Base-by-base conservation (phyloP, 2,113 vertebrate genomes). In the Penelope pileata region DNA sequence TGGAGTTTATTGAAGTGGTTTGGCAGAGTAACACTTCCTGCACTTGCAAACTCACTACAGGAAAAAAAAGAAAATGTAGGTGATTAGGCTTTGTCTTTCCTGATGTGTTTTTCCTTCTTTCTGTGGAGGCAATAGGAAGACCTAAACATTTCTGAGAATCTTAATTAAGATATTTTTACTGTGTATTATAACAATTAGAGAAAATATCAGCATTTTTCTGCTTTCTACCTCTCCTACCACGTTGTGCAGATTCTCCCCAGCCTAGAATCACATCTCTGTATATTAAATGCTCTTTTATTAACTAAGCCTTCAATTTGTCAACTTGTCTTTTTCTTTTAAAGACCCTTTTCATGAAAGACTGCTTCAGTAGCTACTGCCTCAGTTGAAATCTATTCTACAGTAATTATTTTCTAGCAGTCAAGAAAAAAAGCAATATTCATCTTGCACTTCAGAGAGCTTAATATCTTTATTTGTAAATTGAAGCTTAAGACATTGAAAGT, bases 381-480 rank as follows among this genome's bases (percentile, higher is more conserved):
- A 30, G 64, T 22, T 84, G 59, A 76, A 62, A 87, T 59, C 43
- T 43, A 43, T 78, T 22, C 64, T 15, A 5, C 32, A 42, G 29
- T 60, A 86, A 70, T 79, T 86, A 30, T 69, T 86, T 83, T 50
- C 53, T 88, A 47, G 24, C 80, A 40, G 36, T 80, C 34, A 42
- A 21, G 36, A 74, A 47, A 53, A 69, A 59, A 62, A 66, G 56
- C 77, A 87, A 90, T 95, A 94, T 76, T 84, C 70, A 91, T 82
- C 51, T 75, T 42, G 21, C 40, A 43, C 48, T 73, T 84, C 58
- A 43, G 66, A 85, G 66, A 82, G 13, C 30, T 83, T 54, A 32
- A 59, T 51, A 11, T 26, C 26, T 54, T 48, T 34, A 26, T 48
- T 43, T 53, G 47, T n/a, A 32, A 92, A 76, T n/a, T 64, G 47